phyloP scores from a whole-genome alignment of 2,888 invertebrate genomes.

The Lucinisca nassula region DNA sequence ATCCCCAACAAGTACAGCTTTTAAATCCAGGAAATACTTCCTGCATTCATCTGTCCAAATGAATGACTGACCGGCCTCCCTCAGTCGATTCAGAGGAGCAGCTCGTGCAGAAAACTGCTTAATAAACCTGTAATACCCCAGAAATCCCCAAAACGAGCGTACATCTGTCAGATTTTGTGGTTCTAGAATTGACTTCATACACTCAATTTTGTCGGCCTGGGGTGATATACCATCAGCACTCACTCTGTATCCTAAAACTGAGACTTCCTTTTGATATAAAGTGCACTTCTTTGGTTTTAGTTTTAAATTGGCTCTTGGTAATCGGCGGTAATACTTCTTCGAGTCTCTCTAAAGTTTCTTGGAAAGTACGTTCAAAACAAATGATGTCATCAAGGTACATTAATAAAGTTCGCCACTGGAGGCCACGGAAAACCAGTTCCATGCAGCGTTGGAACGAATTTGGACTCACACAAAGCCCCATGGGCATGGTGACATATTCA shows the following conservation, averaged over 20 bases:
- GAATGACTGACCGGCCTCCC: slow-evolving; percentile 37
- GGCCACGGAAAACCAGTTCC: slow-evolving; percentile 33
- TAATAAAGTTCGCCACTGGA: slow-evolving; percentile 41
- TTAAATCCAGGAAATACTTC: slow-evolving; percentile 34
- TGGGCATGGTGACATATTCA: slow-evolving; percentile 18
- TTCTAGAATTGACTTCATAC: slow-evolving; percentile 35
- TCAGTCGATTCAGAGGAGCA: slow-evolving; percentile 37
- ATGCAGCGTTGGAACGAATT: slow-evolving; percentile 25
- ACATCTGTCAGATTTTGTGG: slow-evolving; percentile 25
- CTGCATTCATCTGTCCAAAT: slow-evolving; percentile 47
- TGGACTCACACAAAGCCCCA: neutral
- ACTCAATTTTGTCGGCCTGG: slow-evolving; percentile 30
- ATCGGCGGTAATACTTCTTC: slow-evolving; percentile 57
- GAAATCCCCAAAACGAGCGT: slow-evolving; percentile 45
- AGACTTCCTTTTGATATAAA: slow-evolving; percentile 40
- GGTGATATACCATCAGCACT: slow-evolving; percentile 44
- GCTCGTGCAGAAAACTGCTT: slow-evolving; percentile 35
- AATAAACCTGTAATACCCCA: slow-evolving; percentile 49
- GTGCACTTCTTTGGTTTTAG: slow-evolving; percentile 56
- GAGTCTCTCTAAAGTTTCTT: slow-evolving; percentile 49
- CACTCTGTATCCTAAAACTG: slow-evolving; percentile 56
- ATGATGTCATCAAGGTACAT: slow-evolving; percentile 46
- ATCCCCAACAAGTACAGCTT: slow-evolving; percentile 29
- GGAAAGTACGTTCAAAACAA: slow-evolving; percentile 39
- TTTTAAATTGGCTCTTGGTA: slow-evolving; percentile 41